These are phyloP conservation scores for Drosophila quadrilineata DNA, from an alignment of 1,140 invertebrate genomes.

Conservation along the genomic window DNA sequence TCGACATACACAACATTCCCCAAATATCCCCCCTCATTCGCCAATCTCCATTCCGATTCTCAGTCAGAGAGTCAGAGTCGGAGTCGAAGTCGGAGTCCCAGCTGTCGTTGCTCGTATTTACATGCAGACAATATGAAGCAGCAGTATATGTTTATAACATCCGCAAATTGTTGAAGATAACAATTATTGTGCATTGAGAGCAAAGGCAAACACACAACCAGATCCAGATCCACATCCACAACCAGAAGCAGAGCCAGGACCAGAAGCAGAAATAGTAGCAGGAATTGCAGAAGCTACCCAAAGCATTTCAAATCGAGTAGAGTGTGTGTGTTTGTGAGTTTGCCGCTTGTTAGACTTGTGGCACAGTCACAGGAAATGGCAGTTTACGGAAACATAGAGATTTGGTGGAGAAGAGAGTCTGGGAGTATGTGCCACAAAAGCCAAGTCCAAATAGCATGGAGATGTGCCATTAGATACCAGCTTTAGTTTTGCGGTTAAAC, in stretches of 20 bases:
- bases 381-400: slow-evolving; percentile 73
- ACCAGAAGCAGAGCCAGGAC: too few species aligned
- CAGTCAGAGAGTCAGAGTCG: slow-evolving; percentile 6
- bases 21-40: neutral
- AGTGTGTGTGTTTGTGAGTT: neutral
- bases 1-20: neutral
- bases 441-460: slow-evolving; percentile 68
- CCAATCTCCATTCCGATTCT: neutral
- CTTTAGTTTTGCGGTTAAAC: slow-evolving; percentile 56
- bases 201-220: slow-evolving; percentile 44
- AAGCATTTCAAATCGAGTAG: too few species aligned
- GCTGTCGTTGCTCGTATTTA: slow-evolving; percentile 63
- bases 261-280: too few species aligned
- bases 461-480: slow-evolving; percentile 70
- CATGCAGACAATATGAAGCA: slow-evolving; percentile 77
- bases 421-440: slow-evolving; percentile 57
- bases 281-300: slow-evolving; percentile 14
- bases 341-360: slow-evolving; percentile 39
- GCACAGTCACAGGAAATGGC: slow-evolving; percentile 66
- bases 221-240: too few species aligned
- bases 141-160: slow-evolving; percentile 78
- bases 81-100: slow-evolving; percentile 36
- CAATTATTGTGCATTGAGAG: slow-evolving; percentile 79
- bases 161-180: slow-evolving; percentile 79
- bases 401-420: too few species aligned